Base-by-base conservation (phyloP, 2,797 vertebrate genomes). In the Champsocephalus esox region DNA sequence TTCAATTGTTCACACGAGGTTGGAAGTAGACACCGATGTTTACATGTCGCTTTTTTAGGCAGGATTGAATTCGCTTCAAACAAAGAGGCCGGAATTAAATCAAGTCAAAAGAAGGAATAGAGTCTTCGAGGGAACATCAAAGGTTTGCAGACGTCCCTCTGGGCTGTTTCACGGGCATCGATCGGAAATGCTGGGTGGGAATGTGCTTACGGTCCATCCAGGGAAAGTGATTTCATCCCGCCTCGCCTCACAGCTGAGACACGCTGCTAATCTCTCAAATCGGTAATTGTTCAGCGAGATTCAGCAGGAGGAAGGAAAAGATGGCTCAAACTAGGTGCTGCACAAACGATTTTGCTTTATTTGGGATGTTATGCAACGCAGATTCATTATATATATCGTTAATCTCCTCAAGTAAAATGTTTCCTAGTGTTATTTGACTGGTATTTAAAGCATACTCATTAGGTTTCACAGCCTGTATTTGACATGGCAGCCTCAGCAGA, bases 51-150 rank as follows among this genome's bases (percentile, higher is more conserved):
- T 86, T 83, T 28, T 49, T 57, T 49, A 68, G 34, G 28, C 32
- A 73, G 70, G 65, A 85, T 75, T 86, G 63, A 58, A 91, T 90
- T 79, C 73, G 52, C 77, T 66, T 50, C 13, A 12, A 85, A 89
- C 86, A 92, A 86, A 88, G 76, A 60, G 28, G 73, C 55, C 54
- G 71, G 71, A 61, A 80, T 83, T 83, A 75, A 88, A 83, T 87
- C 58, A 63, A 77, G 70, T 65, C 19, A 3, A 68, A 74, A 77
- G 73, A 77, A 84, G 78, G 51, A 67, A 92, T 80, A 55, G 77
- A 82, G 82, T 88, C 83, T 91, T 90, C 65, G 83, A 86, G 79
- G 70, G 73, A 87, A 83, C 84, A 88, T 92, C 84, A 92, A 90
- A 91, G 81, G 77, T 68, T 86, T 71, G 64, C 73, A 81, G 61